Base-by-base conservation (phyloP, 2,797 vertebrate species). In the Dromococcyx pavoninus region DNA sequence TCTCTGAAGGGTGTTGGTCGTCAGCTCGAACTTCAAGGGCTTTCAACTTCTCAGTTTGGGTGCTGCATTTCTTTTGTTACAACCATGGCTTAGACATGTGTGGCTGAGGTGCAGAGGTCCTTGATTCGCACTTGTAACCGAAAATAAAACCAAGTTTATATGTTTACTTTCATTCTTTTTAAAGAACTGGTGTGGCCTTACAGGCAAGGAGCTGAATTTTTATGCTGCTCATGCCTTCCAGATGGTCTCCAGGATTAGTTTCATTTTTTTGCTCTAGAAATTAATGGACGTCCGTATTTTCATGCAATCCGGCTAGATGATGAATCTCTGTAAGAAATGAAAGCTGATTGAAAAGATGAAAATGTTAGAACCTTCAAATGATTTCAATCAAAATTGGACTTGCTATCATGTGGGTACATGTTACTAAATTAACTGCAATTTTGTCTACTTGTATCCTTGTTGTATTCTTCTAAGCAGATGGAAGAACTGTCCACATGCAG, bases 371-470 rank as follows among this genome's bases (percentile, higher is more conserved):
- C 85, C 90, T 94, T 90, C 88, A 94, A 95, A 95, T 89, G 5
- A 94, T 96, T 97, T 96, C 84, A 96, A 80, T 97, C 93, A 95
- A 94, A 96, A 91, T 93, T 89, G 91, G 93, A 89, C 92, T 95
- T 91, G 93, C 94, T 82, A 80, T 95, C 90, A 90, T 91, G 83
- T 89, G 86, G 81, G 84, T 95, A 92, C 91, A 89, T 95, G 96
- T 95, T 95, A 83, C 96, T 95, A 97, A 95, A 95, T 96, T 96
- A 96, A 94, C 84, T 83, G 88, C 85, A 77, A 54, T 95, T 89
- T 94, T 94, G 89, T 95, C 88, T 92, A 65, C 93, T 95, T 85
- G 83, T 93, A 62, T 91, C 88, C 91, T 91, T 54, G 5, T 85
- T 79, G 77, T 91, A 95, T 91, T 95, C 87, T 69, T 93, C 73